These are phyloP conservation scores for Glyphotaelius pellucidus DNA, from an alignment of 2,888 invertebrate genomes.

Conservation along the genomic window DNA sequence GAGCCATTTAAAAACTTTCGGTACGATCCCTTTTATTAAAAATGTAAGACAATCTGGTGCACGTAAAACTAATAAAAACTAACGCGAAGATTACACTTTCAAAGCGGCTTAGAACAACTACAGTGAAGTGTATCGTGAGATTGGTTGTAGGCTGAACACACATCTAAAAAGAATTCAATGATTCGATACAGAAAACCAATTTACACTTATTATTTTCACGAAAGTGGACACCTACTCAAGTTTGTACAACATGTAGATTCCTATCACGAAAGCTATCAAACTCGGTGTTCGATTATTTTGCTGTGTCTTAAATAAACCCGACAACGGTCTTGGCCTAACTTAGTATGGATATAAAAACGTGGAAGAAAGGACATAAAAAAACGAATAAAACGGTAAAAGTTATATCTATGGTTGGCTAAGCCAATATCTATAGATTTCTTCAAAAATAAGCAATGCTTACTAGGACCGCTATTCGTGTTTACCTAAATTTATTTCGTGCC, in stretches of 20 bases:
- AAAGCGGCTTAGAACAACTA: not conserved
- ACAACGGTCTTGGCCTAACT: not conserved
- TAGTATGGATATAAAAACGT: not conserved
- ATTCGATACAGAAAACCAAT: not conserved
- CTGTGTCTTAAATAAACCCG: not conserved
- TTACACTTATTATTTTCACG: not conserved
- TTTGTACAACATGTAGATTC: not conserved
- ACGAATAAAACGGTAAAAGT: not conserved
- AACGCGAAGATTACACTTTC: not conserved
- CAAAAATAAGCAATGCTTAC: not conserved
- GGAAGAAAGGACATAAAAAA: not conserved
- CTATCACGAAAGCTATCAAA: not conserved
- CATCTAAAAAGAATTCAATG: too few species aligned
- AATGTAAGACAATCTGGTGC: not conserved
- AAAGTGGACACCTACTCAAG: not conserved
- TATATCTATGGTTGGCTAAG: not conserved
- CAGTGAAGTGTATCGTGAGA: not conserved
- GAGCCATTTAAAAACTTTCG: not conserved
- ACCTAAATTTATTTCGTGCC: not conserved
- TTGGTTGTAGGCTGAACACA: not conserved
- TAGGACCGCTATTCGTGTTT: constrained; percentile 10
- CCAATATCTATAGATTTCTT: not conserved
- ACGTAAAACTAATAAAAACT: not conserved
- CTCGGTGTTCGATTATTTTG: not conserved
- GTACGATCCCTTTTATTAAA: too few species aligned